Evolutionary conservation across 2,888 invertebrate species (phyloP), one percentile per base, ranked within the genome.

Genomic region (Drosophila recens): DNA sequence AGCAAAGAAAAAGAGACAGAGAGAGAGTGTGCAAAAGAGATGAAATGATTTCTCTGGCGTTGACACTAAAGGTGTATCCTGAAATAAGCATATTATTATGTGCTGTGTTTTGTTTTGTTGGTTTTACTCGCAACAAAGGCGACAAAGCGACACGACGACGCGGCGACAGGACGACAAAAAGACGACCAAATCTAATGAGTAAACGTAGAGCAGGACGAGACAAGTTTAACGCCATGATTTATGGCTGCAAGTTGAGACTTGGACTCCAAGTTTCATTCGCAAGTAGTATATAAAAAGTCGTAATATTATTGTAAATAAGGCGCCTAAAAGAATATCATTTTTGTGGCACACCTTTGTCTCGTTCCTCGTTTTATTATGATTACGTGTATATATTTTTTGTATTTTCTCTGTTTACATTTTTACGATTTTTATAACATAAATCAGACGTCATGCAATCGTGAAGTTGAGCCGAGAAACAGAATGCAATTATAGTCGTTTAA

Each of bases 81-180:
- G 67, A 85, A 85, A 84, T 85, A 85, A 85, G 84, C 87, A 85
- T 85, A 87, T 82, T 85, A 87, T 85, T 85, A 84, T 84, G 83
- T 83, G 68, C 79, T 61, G 42, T 61, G 75, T 48, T 67, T 57
- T 57, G 73, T 57, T 34, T 57, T 57, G 77, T 57, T 34, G 59
- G 43, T 66, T 54, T 72, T 68, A 38, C 13, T 38, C 36, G 36
- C 6, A 62, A 62, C 63, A 67, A 66, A 72, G 67, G 82, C 68
- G 79, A 79, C 69, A 73, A 71, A 81, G 69, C 64, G 72, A 62
- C 67, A 54, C 46, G 30, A 17, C 34, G 33, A 48, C 56, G 64
- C 67, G 59, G 70, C 65, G 78, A 70, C 62, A 67, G 62, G 70
- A 66, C 59, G 54, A 61, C 64, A 42, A 23, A 63, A 75, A 72